Evolutionary conservation across 2,888 invertebrate species (phyloP).

Genomic region (Trachelus iudaicus): DNA sequence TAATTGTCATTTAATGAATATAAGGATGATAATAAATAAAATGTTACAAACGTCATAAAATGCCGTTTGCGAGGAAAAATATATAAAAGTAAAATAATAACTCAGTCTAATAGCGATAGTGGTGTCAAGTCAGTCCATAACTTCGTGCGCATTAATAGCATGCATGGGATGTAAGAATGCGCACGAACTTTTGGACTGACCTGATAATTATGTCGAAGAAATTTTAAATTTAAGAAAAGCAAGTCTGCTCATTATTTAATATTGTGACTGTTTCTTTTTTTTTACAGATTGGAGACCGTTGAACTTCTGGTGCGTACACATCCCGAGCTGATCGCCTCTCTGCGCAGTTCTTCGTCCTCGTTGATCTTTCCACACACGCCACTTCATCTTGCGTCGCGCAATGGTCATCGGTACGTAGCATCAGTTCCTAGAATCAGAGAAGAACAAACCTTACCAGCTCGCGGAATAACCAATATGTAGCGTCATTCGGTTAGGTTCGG

Average conservation of each 20-base stretch:
- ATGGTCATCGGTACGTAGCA: slow-evolving; percentile 79
- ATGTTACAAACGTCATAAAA: no score
- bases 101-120: background rate
- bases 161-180: no score
- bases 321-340: slow-evolving; percentile 83
- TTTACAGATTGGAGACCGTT: slow-evolving; percentile 83
- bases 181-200: no score
- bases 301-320: slow-evolving; percentile 85
- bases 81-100: background rate
- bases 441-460: background rate
- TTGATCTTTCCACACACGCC: slow-evolving; percentile 81
- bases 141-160: no score
- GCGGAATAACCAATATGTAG: background rate
- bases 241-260: background rate
- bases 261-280: background rate
- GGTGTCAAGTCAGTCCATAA: no score
- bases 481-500: background rate
- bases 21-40: no score
- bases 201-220: background rate
- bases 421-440: background rate
- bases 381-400: slow-evolving; percentile 92
- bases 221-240: background rate
- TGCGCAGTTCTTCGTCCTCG: slow-evolving; percentile 68
- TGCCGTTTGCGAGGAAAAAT: no score
- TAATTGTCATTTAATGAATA: no score